phyloP scores from a whole-genome alignment of 2,888 invertebrate species.

The Paralinhomoeus sp. region DNA sequence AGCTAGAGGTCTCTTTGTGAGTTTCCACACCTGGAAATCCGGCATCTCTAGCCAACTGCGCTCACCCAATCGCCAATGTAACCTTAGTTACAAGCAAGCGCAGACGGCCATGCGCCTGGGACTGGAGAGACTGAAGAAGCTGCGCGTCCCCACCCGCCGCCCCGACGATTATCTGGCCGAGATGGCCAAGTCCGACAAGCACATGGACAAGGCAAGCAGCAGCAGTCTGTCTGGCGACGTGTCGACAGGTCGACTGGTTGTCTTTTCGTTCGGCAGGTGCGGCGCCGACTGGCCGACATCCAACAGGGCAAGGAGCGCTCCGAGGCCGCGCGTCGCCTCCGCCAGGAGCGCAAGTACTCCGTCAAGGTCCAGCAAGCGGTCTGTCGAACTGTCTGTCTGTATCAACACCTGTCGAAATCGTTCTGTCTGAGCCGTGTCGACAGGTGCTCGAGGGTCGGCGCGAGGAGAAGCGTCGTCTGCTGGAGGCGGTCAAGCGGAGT shows the following conservation, averaged over 20 bases:
- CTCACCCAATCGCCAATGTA: neutral
- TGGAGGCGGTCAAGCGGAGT: constrained; percentile 76
- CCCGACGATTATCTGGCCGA: constrained; percentile 95
- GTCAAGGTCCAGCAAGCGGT: constrained; percentile 39
- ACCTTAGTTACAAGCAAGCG: constrained; percentile 28
- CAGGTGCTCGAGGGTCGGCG: constrained; percentile 44
- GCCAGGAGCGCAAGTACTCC: constrained; percentile 72
- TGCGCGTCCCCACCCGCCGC: constrained; percentile 41
- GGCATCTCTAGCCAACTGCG: no score
- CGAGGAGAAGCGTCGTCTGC: constrained; percentile 67
- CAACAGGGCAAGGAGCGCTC: constrained; percentile 60
- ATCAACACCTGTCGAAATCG: no score
- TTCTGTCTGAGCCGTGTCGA: no score
- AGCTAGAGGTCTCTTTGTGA: constrained; percentile 19
- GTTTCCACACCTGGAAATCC: no score
- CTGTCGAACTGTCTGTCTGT: neutral
- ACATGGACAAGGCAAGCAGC: constrained; percentile 72
- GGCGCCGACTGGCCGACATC: constrained; percentile 15
- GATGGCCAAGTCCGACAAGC: constrained; percentile 89
- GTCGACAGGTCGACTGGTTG: no score
- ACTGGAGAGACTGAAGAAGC: constrained; percentile 48
- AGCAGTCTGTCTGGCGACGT: no score
- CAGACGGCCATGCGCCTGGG: constrained; percentile 58
- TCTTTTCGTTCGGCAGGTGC: constrained; percentile 11
- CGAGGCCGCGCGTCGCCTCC: constrained; percentile 65